Evolutionary conservation across 2,888 invertebrate genomes (phyloP).

Genomic region (Pasiphila rectangulata): DNA sequence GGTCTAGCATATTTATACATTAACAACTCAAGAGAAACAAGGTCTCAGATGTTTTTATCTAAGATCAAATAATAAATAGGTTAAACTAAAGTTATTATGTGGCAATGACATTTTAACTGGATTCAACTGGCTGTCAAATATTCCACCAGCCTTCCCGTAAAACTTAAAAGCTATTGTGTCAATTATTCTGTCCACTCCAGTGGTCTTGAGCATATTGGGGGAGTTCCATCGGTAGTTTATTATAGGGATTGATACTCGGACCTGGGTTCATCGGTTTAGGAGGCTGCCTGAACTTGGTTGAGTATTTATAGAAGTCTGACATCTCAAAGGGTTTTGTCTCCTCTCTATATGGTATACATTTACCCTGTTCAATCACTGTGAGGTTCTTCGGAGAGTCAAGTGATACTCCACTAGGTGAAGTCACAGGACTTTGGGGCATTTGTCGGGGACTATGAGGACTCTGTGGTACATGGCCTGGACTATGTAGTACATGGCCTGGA

Average conservation of each 20-base stretch:
- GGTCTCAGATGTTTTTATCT: no score
- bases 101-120: not conserved
- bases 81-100: not conserved
- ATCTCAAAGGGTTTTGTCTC: constrained; percentile 98
- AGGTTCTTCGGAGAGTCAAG: constrained; percentile 90
- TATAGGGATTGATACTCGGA: constrained; percentile 50
- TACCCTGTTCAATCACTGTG: constrained; percentile 92
- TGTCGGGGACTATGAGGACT: constrained; percentile 62
- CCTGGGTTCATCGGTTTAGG: constrained; percentile 56
- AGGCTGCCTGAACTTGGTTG: constrained; percentile 91
- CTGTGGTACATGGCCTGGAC: constrained; percentile 47
- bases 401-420: constrained; percentile 77
- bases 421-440: constrained; percentile 57
- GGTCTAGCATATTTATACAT: not conserved
- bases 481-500: constrained; percentile 59
- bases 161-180: no score
- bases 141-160: no score
- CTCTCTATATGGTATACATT: constrained; percentile 94
- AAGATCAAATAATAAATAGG: not conserved
- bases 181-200: constrained; percentile 62
- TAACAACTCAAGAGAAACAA: no score
- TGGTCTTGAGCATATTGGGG: constrained; percentile 67
- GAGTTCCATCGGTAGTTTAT: constrained; percentile 70
- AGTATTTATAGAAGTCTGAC: constrained; percentile 98
- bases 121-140: no score